Base-by-base conservation (phyloP, 1,140 invertebrate species). In the Leptestheria dahalacensis region DNA sequence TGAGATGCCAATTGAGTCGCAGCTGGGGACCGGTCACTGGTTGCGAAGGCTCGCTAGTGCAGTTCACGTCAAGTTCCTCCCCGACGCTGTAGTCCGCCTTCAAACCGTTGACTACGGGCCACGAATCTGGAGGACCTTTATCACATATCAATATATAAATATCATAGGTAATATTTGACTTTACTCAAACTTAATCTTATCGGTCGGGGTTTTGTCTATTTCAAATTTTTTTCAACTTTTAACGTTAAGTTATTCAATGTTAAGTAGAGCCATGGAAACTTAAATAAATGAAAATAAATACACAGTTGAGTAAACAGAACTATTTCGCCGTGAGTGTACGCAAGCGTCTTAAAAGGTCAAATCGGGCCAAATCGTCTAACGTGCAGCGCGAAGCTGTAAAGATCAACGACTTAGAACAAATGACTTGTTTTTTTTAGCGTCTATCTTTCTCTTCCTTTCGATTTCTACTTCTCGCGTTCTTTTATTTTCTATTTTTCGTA, bases 1-100 rank as follows among this genome's bases (percentile, higher is more conserved):
- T 55, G 53, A 55, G 53, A 15, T 33, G 53, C 53, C 53, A 55
- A 28, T 12, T 15, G 26, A 55, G 53, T 33, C 21, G 15, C 12
- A 4, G 15, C 53, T 55, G 53, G 23, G 24, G 6, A 20, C 53
- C 53, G 53, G 33, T 55, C 25, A n/a, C 33, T 20, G 58, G 58
- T 28, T 33, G 33, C 25, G 48, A 49, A 21, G 26, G 48, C 25
- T 33, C 29, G n/a, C 48, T 25, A 12, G 48, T 60, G 48, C 58
- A 60, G 51, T 60, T 60, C 25, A 41, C 25, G 18, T 50, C 24
- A 20, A 60, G 48, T 25, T 51, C 47, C 33, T 60, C 58, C 48
- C 46, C 48, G 20, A 50, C 20, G 10, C 51, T 26, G 51, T 60
- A 60, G 33, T 52, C 29, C 23, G 23, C 41, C 29, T 49, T 25